Evolutionary conservation across 2,888 invertebrate genomes (phyloP).

Genomic region (Caenorhabditis becei): DNA sequence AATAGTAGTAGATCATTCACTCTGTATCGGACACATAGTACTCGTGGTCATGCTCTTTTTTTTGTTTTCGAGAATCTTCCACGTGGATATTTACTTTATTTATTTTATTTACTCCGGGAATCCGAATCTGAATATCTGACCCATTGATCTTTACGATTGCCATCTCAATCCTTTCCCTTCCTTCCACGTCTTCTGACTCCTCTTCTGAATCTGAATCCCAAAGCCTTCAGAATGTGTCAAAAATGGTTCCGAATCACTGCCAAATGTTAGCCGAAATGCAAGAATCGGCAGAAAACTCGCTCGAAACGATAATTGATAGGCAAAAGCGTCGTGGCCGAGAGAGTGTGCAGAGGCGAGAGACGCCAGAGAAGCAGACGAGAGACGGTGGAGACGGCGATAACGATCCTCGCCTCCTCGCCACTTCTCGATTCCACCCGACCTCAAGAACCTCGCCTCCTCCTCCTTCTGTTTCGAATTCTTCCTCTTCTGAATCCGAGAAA

Average conservation of each 20-base stretch:
- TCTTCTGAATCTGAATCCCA: constrained; percentile 10
- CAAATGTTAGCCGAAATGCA: constrained; percentile 52
- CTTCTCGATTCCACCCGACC: constrained; percentile 41
- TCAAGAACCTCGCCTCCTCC: background rate
- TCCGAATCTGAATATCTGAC: background rate
- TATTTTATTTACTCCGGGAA: too few relatives aligned
- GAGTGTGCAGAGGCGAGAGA: constrained; percentile 5
- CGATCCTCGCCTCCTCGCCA: constrained; percentile 35
- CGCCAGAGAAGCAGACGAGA: constrained; percentile 30
- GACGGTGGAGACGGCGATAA: constrained; percentile 34
- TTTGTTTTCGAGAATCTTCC: too few relatives aligned
- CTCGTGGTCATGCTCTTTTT: too few relatives aligned
- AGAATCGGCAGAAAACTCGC: constrained; percentile 37
- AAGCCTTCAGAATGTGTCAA: constrained; percentile 24
- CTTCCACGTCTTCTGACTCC: constrained; percentile 16
- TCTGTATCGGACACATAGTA: too few relatives aligned
- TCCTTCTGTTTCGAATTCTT: constrained; percentile 2
- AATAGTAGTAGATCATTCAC: too few relatives aligned
- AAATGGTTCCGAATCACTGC: constrained; percentile 50
- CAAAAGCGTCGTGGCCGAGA: constrained; percentile 17
- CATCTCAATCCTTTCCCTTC: constrained; percentile 4
- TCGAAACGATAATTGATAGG: constrained; percentile 49
- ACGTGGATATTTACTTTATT: too few relatives aligned
- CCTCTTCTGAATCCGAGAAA: constrained; percentile 7
- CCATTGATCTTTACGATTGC: background rate